phyloP scores from a whole-genome alignment of 92 coral and sea anemone species.

The Porites lobata region DNA sequence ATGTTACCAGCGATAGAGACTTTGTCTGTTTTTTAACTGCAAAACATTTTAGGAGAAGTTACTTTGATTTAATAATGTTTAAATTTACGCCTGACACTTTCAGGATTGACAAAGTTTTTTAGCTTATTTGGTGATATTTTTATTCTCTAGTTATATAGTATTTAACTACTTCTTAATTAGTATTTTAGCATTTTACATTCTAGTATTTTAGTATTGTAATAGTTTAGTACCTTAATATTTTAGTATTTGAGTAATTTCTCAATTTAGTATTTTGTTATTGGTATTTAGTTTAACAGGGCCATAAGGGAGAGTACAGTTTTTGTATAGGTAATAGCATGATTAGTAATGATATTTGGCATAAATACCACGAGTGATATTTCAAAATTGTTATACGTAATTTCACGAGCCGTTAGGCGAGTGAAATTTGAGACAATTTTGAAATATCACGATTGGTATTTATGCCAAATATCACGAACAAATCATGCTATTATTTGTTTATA shows the following conservation, averaged over 20 bases:
- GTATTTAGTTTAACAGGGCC: neutral
- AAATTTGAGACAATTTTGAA: no score
- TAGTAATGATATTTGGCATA: no score
- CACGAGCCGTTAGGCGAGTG: no score
- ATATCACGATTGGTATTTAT: no score
- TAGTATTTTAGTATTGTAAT: constrained; percentile 2
- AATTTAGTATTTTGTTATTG: constrained; percentile 4
- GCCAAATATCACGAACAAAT: no score
- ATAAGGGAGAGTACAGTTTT: constrained; percentile 10
- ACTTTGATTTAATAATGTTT: neutral
- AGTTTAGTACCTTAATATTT: neutral
- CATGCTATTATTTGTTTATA: no score
- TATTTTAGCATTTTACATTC: neutral
- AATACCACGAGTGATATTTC: no score
- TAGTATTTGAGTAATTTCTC: neutral
- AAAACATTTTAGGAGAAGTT: constrained; percentile 4
- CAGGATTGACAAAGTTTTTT: constrained; percentile 7
- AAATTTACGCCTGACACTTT: constrained; percentile 9
- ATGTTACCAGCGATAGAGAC: neutral
- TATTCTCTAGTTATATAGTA: constrained; percentile 3
- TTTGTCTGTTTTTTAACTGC: neutral
- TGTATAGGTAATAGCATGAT: no score
- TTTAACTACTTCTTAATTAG: constrained; percentile 2
- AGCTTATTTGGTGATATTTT: constrained; percentile 1
- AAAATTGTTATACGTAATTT: no score